These are phyloP conservation scores for Diarsia mendica DNA, from an alignment of 2,888 invertebrate genomes.

Conservation along the genomic window DNA sequence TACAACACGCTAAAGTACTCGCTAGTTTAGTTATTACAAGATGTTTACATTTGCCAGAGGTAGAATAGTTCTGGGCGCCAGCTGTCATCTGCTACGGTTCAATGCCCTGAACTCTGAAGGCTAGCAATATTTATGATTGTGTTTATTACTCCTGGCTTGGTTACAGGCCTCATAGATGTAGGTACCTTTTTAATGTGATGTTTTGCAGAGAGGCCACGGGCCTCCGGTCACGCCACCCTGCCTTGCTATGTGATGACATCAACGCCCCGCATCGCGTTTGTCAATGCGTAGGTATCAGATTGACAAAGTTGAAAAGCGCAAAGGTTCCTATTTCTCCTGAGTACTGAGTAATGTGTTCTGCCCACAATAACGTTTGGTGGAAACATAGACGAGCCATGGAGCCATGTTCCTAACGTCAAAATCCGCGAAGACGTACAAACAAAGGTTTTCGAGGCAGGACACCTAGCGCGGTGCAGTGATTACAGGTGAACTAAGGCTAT, in stretches of 20 bases:
- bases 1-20: conserved; percentile 28
- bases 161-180: conserved; percentile 4
- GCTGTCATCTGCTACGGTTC: conserved; percentile 75
- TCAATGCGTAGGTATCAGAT: neutral
- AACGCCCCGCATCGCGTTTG: neutral
- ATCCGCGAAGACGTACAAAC: no score
- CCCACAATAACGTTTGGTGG: no score
- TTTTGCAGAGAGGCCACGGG: neutral
- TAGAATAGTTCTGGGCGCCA: conserved; percentile 71
- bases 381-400: no score
- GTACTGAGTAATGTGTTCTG: neutral
- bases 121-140: conserved; percentile 49
- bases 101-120: conserved; percentile 68
- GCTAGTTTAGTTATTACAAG: conserved; percentile 38
- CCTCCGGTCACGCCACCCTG: neutral
- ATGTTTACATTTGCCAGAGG: conserved; percentile 61
- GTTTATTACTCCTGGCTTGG: conserved; percentile 42
- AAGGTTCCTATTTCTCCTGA: neutral
- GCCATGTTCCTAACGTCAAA: no score
- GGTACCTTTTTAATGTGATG: neutral
- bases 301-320: neutral
- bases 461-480: no score
- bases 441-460: no score
- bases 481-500: no score
- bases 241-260: neutral